Percentiles rank a stretch among this genome's conserved stretches.
These are phyloP conservation scores for Phorcus lineatus DNA, from an alignment of 2,888 invertebrate genomes.

Conservation along the genomic window DNA sequence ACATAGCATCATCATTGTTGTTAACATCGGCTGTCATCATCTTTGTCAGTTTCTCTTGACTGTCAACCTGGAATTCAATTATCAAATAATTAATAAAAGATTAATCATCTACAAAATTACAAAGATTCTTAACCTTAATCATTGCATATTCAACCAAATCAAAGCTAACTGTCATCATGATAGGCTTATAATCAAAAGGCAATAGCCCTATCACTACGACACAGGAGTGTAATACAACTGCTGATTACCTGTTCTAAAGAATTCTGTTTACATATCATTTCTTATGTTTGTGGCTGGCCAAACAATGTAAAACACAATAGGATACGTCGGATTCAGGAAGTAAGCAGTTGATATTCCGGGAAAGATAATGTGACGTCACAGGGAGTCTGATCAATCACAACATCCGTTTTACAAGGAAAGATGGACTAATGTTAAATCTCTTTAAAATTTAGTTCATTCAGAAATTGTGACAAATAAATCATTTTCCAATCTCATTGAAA, in stretches of 20 bases:
- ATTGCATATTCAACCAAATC: no score
- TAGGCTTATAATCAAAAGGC: no score
- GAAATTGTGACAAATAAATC: no score
- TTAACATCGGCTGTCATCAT: not conserved
- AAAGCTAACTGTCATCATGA: not conserved
- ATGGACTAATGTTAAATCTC: not conserved
- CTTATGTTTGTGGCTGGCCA: no score
- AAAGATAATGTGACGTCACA: not conserved
- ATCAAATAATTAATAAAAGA: not conserved
- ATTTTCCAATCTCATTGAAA: no score
- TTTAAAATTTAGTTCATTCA: no score
- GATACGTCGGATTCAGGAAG: not conserved
- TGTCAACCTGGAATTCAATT: not conserved
- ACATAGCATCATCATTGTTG: not conserved
- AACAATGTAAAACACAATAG: no score
- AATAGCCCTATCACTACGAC: no score
- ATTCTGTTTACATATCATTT: no score
- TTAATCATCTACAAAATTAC: not conserved
- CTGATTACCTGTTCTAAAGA: no score
- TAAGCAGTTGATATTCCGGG: not conserved
- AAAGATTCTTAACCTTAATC: no score
- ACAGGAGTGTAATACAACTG: no score
- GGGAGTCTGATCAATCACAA: not conserved
- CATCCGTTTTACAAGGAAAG: not conserved
- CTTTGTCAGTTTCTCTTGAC: not conserved